phyloP scores from a whole-genome alignment of 2,113 vertebrate species.

The Neopipo cinnamomea region DNA sequence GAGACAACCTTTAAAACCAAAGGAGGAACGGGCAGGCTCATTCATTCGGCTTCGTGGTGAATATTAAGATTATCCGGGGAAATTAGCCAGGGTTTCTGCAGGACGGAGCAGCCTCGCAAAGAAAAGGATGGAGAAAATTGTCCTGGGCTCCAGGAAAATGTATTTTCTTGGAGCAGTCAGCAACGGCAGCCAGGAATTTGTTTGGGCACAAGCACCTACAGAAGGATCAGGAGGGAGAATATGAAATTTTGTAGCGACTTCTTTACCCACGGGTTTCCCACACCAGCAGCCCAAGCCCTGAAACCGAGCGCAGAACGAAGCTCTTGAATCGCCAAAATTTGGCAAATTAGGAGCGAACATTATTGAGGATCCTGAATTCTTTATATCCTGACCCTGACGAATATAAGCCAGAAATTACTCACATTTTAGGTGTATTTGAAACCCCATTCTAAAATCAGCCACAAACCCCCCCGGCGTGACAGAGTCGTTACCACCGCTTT shows the following conservation, averaged over 20 bases:
- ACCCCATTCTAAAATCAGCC: background rate
- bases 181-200: background rate
- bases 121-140: background rate
- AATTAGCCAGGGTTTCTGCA: background rate
- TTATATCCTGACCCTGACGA: background rate
- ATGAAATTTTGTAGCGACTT: fast-evolving
- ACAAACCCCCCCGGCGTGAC: fast-evolving
- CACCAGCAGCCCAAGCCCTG: background rate
- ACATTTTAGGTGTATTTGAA: background rate
- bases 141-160: background rate
- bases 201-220: background rate
- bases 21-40: background rate
- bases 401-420: background rate
- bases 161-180: background rate
- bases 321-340: background rate
- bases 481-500: background rate
- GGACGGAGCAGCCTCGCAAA: background rate
- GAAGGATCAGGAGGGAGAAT: background rate
- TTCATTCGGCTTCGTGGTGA: background rate
- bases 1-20: background rate
- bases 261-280: background rate
- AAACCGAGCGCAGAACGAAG: background rate
- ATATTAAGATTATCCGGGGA: background rate
- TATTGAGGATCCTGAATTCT: background rate
- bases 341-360: fast-evolving